Percentiles rank a stretch among this genome's conserved stretches.
phyloP scores from a whole-genome alignment of 1,140 invertebrate genomes.

The Eriosoma lanigerum region DNA sequence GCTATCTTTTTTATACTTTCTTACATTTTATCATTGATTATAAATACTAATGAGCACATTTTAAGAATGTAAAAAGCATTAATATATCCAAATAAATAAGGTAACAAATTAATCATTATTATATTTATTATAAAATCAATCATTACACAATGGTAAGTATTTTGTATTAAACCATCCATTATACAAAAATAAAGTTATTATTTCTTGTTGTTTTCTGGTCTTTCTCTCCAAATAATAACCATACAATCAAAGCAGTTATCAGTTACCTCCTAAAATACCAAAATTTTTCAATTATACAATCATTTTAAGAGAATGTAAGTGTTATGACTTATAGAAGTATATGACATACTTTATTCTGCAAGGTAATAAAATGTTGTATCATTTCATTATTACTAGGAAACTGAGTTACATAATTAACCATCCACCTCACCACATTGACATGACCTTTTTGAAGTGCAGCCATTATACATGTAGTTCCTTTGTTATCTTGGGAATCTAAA shows the following conservation, averaged over 20 bases:
- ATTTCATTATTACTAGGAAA: conserved; percentile 98
- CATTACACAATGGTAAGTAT: no score
- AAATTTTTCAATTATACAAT: background rate
- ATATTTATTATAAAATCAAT: no score
- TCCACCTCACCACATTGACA: conserved; percentile 97
- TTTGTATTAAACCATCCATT: no score
- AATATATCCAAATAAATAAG: no score
- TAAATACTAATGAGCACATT: no score
- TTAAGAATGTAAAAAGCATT: no score
- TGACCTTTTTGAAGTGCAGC: conserved; percentile 98
- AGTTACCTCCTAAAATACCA: conserved; percentile 72
- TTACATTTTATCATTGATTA: no score
- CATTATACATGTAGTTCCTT: conserved; percentile 95
- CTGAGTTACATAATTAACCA: conserved; percentile 96
- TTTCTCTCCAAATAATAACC: conserved; percentile 88
- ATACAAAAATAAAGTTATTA: no score
- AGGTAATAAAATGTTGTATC: conserved; percentile 70
- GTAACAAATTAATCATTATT: no score
- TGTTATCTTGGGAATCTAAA: conserved; percentile 96
- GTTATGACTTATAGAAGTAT: no score
- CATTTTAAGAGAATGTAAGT: no score
- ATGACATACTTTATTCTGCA: conserved; percentile 64
- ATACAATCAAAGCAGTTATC: conserved; percentile 96
- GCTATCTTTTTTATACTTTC: no score
- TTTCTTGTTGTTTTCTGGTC: conserved; percentile 97